These are phyloP conservation scores for Bombus ignitus DNA, from an alignment of 1,140 invertebrate genomes.

Conservation along the genomic window DNA sequence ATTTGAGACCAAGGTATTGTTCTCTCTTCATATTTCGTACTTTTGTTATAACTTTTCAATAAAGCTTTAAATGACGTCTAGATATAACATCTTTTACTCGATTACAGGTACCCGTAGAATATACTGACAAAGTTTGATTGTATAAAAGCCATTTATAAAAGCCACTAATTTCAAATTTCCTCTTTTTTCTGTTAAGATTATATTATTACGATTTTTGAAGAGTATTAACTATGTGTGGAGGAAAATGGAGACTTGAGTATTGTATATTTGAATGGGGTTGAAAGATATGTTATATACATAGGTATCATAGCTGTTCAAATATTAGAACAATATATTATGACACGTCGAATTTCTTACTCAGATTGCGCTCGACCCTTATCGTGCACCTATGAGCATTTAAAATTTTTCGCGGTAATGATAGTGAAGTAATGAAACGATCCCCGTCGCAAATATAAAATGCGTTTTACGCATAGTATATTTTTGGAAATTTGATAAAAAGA, in stretches of 20 bases:
- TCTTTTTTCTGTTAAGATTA: neutral
- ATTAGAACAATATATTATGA: constrained; percentile 63
- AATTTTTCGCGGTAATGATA: constrained; percentile 33
- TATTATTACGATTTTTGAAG: no score
- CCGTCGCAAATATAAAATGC: neutral
- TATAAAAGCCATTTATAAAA: no score
- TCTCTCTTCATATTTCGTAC: no score
- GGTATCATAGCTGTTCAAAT: constrained; percentile 58
- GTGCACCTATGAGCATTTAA: neutral
- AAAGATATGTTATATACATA: neutral
- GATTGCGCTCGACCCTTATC: constrained; percentile 59
- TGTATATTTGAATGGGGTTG: neutral
- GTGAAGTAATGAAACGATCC: constrained; percentile 29
- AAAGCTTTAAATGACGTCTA: neutral
- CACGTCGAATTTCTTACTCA: constrained; percentile 47
- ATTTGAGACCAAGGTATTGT: no score
- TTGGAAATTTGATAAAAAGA: no score
- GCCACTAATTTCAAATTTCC: no score
- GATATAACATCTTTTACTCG: neutral
- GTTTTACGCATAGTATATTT: no score
- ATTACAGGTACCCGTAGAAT: neutral
- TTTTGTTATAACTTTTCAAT: no score
- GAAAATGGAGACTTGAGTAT: no score
- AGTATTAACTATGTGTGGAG: neutral
- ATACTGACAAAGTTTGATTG: neutral